Evolutionary conservation across 2,797 vertebrate species (phyloP).

Genomic region (Oryzias sinensis): DNA sequence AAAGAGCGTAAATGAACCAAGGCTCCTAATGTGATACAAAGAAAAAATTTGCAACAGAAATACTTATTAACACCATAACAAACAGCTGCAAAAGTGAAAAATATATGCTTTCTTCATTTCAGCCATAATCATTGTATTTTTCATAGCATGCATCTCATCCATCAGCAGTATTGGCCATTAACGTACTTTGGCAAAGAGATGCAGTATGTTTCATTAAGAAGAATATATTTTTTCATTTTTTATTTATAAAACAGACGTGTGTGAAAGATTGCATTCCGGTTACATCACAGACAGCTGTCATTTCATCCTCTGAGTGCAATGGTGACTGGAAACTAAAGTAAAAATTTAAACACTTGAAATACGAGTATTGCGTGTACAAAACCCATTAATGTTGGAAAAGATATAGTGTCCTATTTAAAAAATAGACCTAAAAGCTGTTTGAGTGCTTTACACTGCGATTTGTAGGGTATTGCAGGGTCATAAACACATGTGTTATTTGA

Average conservation of each 20-base stretch:
- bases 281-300: conserved; percentile 43
- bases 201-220: conserved; percentile 32
- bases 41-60: conserved; percentile 27
- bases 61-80: conserved; percentile 17
- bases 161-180: conserved; percentile 48
- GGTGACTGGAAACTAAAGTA: conserved; percentile 18
- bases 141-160: conserved; percentile 46
- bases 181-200: conserved; percentile 49
- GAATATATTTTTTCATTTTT: too few species aligned
- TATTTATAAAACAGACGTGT: too few species aligned
- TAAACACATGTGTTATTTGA: not conserved
- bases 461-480: not conserved
- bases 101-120: conserved; percentile 32
- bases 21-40: conserved; percentile 17
- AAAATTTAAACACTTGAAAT: conserved; percentile 21
- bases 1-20: conserved; percentile 52
- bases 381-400: not conserved
- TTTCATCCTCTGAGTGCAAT: conserved; percentile 29
- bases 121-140: conserved; percentile 39
- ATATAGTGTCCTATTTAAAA: not conserved
- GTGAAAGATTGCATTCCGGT: conserved; percentile 26
- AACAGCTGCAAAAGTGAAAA: conserved; percentile 31
- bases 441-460: not conserved
- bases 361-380: not conserved
- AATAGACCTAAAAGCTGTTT: not conserved